Evolutionary conservation across 2,888 invertebrate genomes (phyloP), one percentile per base, ranked within the genome.

Genomic region (Noctua janthina): DNA sequence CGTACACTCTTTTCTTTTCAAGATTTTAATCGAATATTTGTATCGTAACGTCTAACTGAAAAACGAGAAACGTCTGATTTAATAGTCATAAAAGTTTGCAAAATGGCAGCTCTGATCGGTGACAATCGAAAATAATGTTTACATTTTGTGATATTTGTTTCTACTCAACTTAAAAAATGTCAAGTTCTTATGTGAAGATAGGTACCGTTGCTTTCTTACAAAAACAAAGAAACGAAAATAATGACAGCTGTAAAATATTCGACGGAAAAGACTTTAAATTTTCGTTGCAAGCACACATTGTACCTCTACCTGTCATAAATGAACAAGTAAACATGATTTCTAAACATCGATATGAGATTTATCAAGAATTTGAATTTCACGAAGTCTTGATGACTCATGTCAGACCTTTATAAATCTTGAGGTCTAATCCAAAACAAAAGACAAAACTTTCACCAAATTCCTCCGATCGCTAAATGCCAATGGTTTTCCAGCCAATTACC

Each of bases 401-500:
- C 29, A 67, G 62, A 68, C 29, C 29, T 4, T 62, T 49, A 6
- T 23, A 7, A 66, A 69, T 29, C 46, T 39, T 29, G 13, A 78
- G 69, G 46, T 78, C 29, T 66, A 39, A 39, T 56, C 62, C 10
- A 62, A 70, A 77, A 84, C 66, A 84, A 86, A 77, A 79, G 74
- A 70, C 43, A 0, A 51, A 66, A 78, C 87, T 86, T 87, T 84
- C 83, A 76, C 85, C 7, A 74, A 82, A 76, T 85, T 72, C 76
- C 75, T 76, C 49, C 66, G 56, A 35, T 76, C 64, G 77, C 83
- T 81, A 88, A 88, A 89, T 79, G 76, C 62, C 81, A 74, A 70
- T 87, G 81, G 81, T 88, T 85, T 91, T 90, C 85, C 87, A 86
- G 82, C 84, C 89, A 92, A 92, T 92, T 92, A 91, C 90, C 84